Conservation (phyloP, 2,888 invertebrate genomes). For the Rhagium mordax region DNA sequence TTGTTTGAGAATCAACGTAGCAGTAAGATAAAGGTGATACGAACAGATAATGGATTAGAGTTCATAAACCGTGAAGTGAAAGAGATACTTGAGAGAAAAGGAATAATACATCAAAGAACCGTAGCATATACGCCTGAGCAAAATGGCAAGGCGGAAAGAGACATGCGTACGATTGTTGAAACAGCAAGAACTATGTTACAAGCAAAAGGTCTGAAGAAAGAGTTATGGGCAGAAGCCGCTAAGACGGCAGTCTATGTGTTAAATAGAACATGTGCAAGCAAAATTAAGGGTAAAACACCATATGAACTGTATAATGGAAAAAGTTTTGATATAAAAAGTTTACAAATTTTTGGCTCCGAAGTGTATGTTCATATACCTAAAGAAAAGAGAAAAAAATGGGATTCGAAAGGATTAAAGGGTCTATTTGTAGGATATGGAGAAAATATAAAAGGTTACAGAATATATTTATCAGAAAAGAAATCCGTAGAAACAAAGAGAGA, state of each 20-base stretch:
- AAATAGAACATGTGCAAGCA: not conserved
- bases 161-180: slow-evolving; percentile 37
- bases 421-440: slow-evolving; percentile 25
- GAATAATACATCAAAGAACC: not conserved
- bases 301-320: not conserved
- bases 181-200: slow-evolving; percentile 14
- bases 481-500: not conserved
- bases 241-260: not conserved
- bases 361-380: not conserved
- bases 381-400: slow-evolving; percentile 11
- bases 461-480: slow-evolving; percentile 2
- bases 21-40: slow-evolving; percentile 38
- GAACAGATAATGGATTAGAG: slow-evolving; percentile 44
- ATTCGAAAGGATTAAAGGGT: slow-evolving; percentile 10
- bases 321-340: not conserved
- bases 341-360: not conserved
- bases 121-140: slow-evolving; percentile 17
- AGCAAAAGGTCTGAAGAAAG: not conserved
- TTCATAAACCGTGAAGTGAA: slow-evolving; percentile 17
- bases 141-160: slow-evolving; percentile 47
- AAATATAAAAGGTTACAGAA: slow-evolving; percentile 25
- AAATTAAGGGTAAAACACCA: not conserved
- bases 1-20: slow-evolving; percentile 35
- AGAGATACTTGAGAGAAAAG: too few relatives aligned
- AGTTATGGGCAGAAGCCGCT: slow-evolving; percentile 1